phyloP scores from a whole-genome alignment of 2,797 vertebrate species.

The Eulemur coronatus region DNA sequence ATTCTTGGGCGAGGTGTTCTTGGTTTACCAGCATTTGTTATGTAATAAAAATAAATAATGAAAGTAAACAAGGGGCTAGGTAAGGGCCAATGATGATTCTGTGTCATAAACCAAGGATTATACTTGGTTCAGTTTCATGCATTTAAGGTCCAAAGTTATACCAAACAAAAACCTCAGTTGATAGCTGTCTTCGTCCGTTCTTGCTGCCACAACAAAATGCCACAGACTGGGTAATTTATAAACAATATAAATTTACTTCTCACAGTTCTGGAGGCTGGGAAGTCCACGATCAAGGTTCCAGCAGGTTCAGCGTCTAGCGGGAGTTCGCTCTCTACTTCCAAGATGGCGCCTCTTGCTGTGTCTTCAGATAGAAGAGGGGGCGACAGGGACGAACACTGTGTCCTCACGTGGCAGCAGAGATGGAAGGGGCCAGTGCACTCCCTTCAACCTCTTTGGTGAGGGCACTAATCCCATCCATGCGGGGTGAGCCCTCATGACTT shows the following conservation, averaged over 20 bases:
- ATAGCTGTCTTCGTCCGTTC: neutral
- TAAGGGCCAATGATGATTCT: neutral
- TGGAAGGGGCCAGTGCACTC: neutral
- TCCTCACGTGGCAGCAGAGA: neutral
- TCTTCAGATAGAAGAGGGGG: neutral
- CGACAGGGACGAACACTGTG: neutral
- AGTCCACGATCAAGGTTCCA: neutral
- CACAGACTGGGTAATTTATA: neutral
- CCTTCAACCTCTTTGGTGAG: neutral
- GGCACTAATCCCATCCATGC: neutral
- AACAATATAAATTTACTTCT: neutral
- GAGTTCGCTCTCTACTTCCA: neutral
- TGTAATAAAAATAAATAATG: neutral
- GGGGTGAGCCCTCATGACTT: neutral
- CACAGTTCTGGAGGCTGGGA: neutral
- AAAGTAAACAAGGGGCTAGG: neutral
- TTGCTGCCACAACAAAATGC: neutral
- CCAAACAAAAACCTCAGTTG: neutral
- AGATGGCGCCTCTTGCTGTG: fast-evolving
- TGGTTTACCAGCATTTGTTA: neutral
- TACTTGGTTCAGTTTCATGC: neutral
- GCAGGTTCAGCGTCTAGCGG: neutral
- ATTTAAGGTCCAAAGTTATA: neutral
- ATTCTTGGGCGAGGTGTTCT: neutral
- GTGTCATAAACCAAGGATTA: neutral